phyloP scores from a whole-genome alignment of 92 coral and sea anemone species.

The Epizoanthus ramosus region DNA sequence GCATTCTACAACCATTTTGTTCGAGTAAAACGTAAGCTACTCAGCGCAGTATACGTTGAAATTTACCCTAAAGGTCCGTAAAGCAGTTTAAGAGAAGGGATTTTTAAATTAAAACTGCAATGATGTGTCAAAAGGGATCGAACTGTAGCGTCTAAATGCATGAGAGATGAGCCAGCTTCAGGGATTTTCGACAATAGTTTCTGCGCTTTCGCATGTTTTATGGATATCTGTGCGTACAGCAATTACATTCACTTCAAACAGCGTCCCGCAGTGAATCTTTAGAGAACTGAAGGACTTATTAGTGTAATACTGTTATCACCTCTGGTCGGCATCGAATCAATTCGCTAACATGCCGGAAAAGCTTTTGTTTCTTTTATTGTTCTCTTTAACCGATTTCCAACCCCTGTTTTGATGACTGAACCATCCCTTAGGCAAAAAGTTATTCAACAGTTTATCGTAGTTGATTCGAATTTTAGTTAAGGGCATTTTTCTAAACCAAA shows the following conservation, averaged over 20 bases:
- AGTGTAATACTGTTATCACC: conserved; percentile 66
- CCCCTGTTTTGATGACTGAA: conserved; percentile 7
- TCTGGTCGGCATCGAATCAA: conserved; percentile 56
- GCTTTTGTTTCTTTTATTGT: conserved; percentile 26
- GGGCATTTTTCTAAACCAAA: neutral
- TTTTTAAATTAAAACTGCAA: neutral
- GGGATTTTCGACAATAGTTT: conserved; percentile 2
- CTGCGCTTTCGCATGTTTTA: conserved; percentile 13
- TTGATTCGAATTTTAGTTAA: neutral
- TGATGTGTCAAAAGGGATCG: conserved; percentile 19
- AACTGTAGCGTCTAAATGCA: neutral
- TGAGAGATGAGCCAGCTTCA: conserved; percentile 17
- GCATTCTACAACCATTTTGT: neutral
- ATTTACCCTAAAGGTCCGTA: neutral
- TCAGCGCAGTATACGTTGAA: neutral
- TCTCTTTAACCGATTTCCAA: conserved; percentile 21
- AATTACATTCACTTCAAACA: conserved; percentile 43
- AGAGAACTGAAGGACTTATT: conserved; percentile 55
- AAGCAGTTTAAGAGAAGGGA: neutral
- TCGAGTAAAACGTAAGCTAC: neutral
- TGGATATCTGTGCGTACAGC: conserved; percentile 9
- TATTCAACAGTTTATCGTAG: neutral
- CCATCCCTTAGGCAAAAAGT: conserved; percentile 24
- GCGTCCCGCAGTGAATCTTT: conserved; percentile 43
- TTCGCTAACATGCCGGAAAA: conserved; percentile 62